phyloP scores from a whole-genome alignment of 2,113 vertebrate genomes.

The Oenanthe oenanthe region DNA sequence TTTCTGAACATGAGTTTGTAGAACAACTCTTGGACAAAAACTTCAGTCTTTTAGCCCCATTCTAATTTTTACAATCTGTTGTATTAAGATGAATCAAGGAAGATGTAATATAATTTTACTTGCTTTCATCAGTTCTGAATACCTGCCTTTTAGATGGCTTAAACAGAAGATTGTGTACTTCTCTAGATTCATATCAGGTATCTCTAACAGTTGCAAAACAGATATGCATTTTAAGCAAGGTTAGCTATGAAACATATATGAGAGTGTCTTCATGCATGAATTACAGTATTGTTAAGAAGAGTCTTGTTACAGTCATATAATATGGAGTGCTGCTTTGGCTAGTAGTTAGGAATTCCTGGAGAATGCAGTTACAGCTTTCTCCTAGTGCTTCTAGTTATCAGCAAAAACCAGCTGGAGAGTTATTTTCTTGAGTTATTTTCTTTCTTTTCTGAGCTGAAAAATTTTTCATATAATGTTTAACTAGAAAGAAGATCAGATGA shows the following conservation, averaged over 20 bases:
- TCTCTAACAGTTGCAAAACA: not conserved
- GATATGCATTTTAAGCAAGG: constrained; percentile 4
- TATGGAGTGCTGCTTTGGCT: not conserved
- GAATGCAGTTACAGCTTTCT: constrained; percentile 29
- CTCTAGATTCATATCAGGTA: not conserved
- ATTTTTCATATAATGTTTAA: constrained; percentile 26
- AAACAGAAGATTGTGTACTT: not conserved
- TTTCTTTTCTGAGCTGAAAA: not conserved
- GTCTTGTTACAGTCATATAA: constrained; percentile 9
- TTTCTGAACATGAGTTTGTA: not conserved
- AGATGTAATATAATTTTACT: not conserved
- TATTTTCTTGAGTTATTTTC: constrained; percentile 30
- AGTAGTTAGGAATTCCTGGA: constrained; percentile 46
- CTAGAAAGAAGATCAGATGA: constrained; percentile 21
- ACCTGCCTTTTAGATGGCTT: not conserved
- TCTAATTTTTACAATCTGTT: not conserved
- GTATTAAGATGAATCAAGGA: not conserved
- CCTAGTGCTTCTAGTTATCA: constrained; percentile 55
- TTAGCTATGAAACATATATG: constrained; percentile 5
- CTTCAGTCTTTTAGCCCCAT: not conserved
- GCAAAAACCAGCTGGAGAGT: constrained; percentile 22
- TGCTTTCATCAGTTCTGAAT: not conserved
- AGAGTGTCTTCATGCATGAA: constrained; percentile 21
- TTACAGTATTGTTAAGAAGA: constrained; percentile 27
- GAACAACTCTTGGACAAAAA: not conserved